Evolutionary conservation across 2,113 vertebrate genomes (phyloP).

Genomic region (Illadopsis cleaveri): DNA sequence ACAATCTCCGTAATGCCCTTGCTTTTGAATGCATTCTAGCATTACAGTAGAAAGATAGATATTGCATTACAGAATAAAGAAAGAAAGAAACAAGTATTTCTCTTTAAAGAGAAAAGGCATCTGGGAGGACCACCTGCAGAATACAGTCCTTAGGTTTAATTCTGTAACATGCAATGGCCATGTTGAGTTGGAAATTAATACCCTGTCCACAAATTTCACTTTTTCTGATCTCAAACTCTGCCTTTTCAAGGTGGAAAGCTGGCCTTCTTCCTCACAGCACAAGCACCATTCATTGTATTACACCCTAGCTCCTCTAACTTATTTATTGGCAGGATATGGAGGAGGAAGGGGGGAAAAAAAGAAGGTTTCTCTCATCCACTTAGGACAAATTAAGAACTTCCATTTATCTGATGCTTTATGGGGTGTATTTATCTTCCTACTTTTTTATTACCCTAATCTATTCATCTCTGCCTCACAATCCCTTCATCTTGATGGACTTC

Average conservation of each 20-base stretch:
- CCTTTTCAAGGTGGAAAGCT: background rate
- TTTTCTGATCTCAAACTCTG: background rate
- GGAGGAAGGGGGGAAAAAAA: accelerated
- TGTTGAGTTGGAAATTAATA: background rate
- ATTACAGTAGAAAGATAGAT: no score
- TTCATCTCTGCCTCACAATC: background rate
- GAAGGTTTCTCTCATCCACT: background rate
- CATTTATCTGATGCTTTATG: background rate
- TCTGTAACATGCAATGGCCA: background rate
- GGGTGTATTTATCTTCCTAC: background rate
- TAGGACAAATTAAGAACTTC: background rate
- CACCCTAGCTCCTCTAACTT: background rate
- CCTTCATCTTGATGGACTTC: background rate
- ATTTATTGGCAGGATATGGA: background rate
- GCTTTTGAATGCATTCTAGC: background rate
- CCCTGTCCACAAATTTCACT: background rate
- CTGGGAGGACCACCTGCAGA: background rate
- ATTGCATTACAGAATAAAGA: no score
- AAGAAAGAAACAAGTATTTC: background rate
- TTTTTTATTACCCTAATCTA: background rate
- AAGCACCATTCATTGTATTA: background rate
- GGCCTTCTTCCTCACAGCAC: background rate
- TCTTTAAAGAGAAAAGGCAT: background rate
- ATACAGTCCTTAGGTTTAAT: background rate
- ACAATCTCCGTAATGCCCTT: background rate